These are phyloP conservation scores for Oxyruncus cristatus DNA, from an alignment of 2,113 vertebrate genomes.

Conservation along the genomic window DNA sequence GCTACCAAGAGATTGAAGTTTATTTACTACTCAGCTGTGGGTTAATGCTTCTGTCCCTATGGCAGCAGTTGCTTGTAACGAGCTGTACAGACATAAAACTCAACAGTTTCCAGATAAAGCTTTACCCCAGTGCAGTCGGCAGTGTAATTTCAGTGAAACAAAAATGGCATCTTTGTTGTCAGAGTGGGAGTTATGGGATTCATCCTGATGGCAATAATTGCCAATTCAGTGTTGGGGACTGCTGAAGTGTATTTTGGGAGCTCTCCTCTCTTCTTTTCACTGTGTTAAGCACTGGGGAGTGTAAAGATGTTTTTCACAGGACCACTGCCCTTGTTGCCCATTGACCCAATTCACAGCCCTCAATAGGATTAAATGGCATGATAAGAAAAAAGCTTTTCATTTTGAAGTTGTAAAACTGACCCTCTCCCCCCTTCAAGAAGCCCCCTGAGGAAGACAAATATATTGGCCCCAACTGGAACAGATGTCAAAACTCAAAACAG, in stretches of 20 bases:
- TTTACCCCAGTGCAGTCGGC: neutral
- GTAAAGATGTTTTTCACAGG: slow-evolving; percentile 35
- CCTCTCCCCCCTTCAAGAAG: neutral
- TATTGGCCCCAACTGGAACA: neutral
- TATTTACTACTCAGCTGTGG: slow-evolving; percentile 23
- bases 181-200: slow-evolving; percentile 11
- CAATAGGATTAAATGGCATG: neutral
- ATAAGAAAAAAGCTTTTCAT: slow-evolving; percentile 50
- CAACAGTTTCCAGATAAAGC: slow-evolving; percentile 21
- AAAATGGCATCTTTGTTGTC: slow-evolving; percentile 39
- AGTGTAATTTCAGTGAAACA: neutral
- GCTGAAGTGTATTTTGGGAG: slow-evolving; percentile 18
- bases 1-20: slow-evolving; percentile 29
- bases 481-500: slow-evolving; percentile 21
- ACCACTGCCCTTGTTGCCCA: neutral
- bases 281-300: neutral
- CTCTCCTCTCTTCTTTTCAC: slow-evolving; percentile 9
- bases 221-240: slow-evolving; percentile 12
- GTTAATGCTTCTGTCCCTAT: slow-evolving; percentile 3
- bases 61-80: slow-evolving; percentile 1
- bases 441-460: neutral
- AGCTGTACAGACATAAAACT: neutral
- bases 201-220: slow-evolving; percentile 21
- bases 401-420: slow-evolving; percentile 27
- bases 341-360: neutral